A percentile compares a stretch with the other conserved stretches of the same genome.
These are phyloP conservation scores for Megathymus violae DNA, from an alignment of 1,140 invertebrate species.

Conservation along the genomic window DNA sequence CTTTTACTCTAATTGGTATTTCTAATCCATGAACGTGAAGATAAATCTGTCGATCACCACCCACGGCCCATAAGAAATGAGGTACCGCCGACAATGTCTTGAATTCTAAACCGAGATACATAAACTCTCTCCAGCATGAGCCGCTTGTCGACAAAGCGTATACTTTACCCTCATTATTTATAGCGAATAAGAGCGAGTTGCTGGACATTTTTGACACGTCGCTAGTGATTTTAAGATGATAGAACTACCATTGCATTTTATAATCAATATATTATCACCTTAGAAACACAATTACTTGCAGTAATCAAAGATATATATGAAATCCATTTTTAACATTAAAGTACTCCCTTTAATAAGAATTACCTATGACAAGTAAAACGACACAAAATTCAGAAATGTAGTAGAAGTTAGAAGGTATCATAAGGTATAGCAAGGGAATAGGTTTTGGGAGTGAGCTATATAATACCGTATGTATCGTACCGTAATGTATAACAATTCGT, in stretches of 20 bases:
- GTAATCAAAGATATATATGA: too few relatives aligned
- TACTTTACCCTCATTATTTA: slow-evolving; percentile 94
- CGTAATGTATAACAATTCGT: too few relatives aligned
- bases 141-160: slow-evolving; percentile 91
- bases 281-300: neutral
- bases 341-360: too few relatives aligned
- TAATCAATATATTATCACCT: neutral
- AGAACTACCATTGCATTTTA: neutral
- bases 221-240: neutral
- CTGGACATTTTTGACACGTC: slow-evolving; percentile 60
- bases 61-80: slow-evolving; percentile 95
- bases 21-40: slow-evolving; percentile 94
- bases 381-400: too few relatives aligned
- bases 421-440: too few relatives aligned
- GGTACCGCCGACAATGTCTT: slow-evolving; percentile 93
- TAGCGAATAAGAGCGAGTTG: slow-evolving; percentile 91
- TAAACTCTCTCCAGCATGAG: slow-evolving; percentile 92
- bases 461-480: too few relatives aligned
- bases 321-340: too few relatives aligned
- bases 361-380: too few relatives aligned
- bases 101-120: slow-evolving; percentile 93
- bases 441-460: too few relatives aligned
- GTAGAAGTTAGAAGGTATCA: too few relatives aligned
- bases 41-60: slow-evolving; percentile 95
- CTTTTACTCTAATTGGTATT: slow-evolving; percentile 94